Evolutionary conservation across 2,888 invertebrate species (phyloP), one percentile per base, ranked within the genome.

Genomic region (Chironomus riparius): DNA sequence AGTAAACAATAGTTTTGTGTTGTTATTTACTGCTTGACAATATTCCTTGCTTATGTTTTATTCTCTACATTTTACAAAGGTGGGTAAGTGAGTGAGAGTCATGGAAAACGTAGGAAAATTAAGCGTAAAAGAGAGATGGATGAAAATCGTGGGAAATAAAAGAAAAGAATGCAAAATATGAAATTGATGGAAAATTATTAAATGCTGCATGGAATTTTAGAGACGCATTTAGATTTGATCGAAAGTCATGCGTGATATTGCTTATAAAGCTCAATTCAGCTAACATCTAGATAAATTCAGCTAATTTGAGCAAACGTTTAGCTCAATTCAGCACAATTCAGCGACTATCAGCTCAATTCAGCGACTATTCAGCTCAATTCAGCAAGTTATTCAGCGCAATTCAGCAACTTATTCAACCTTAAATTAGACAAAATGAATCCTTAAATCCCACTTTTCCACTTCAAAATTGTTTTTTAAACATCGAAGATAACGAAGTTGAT

Each of bases 131-230:
- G 47, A 73, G 61, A 12, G 71, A 65, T 18, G 15, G 71, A 71
- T 72, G 74, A 21, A 74, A 74, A 74, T 74, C 74, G 74, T 74
- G 74, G 74, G 74, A 74, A 74, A 73, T 47, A 47, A 47, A 62
- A 68, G 74, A 74, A 74, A 38, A 47, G 68, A 65, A 74, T 74
- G 74, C 68, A 68, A 72, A 38, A 56, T 56, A 18, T 15, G 15
- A 56, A 56, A 56, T 56, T 56, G 56, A 56, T 56, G n/a, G 56
- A 38, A 38, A 38, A 38, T 38, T 38, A 70, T 50, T 21, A n/a
- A 6, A 70, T 24, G 50, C 15, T 48, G 56, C 7, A 1, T 68
- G 12, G 38, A 0, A 12, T 38, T 38, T 38, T 38, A 38, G 28
- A 38, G 38, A 10, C 38, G 38, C 38, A 10, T 38, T 2, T 38